Conservation (phyloP, 2,888 invertebrate species). For the Sinhomidia bicolor region DNA sequence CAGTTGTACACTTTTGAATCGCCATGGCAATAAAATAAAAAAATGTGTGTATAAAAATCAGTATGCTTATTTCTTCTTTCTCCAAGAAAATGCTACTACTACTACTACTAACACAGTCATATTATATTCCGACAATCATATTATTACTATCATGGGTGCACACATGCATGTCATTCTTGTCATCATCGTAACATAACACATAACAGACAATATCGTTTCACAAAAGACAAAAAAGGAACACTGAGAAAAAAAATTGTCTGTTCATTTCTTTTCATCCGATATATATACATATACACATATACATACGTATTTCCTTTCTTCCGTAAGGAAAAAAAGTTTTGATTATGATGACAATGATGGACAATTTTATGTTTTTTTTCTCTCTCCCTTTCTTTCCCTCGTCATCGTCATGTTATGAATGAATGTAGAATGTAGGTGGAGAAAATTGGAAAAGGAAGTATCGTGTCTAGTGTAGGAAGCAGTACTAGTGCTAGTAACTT, state of each 20-base stretch:
- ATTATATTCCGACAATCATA: neutral
- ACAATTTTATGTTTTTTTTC: constrained; percentile 19
- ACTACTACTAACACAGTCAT: neutral
- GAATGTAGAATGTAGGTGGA: neutral
- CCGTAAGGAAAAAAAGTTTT: neutral
- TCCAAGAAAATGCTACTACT: neutral
- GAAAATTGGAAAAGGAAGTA: neutral
- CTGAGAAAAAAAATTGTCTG: neutral
- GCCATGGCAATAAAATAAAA: neutral
- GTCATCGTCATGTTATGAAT: too few relatives aligned
- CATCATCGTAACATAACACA: constrained; percentile 30
- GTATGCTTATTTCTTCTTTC: neutral
- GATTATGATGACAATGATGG: neutral
- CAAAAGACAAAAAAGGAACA: neutral
- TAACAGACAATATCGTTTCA: neutral
- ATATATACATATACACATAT: too few relatives aligned
- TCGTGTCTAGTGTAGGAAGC: neutral
- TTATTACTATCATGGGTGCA: constrained; percentile 25
- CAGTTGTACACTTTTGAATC: constrained; percentile 6
- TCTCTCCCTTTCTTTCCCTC: too few relatives aligned
- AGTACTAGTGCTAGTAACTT: neutral
- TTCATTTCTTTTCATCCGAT: neutral
- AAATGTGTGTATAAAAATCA: neutral
- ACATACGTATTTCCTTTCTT: neutral
- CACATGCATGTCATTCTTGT: constrained; percentile 48